These are phyloP conservation scores for Scatophagus argus DNA, from an alignment of 2,113 vertebrate genomes.

Conservation along the genomic window DNA sequence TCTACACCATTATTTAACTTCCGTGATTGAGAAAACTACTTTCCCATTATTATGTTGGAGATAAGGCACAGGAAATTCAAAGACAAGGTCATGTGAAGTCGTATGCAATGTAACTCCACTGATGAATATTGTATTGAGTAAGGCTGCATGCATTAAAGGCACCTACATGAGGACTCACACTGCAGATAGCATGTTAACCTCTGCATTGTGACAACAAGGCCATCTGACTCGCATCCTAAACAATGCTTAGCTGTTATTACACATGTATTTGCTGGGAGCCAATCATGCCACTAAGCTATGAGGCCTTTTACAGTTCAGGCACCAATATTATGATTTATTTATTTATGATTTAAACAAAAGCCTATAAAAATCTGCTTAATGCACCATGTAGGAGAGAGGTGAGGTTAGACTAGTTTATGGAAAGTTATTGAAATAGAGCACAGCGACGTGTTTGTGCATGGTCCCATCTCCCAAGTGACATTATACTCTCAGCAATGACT, in stretches of 20 bases:
- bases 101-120: background rate
- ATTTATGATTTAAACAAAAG: conserved; percentile 71
- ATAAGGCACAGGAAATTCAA: background rate
- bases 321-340: conserved; percentile 52
- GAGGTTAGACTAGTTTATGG: conserved; percentile 63
- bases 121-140: background rate
- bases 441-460: conserved; percentile 57
- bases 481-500: conserved; percentile 54
- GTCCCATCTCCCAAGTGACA: conserved; percentile 56
- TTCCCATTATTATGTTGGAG: background rate
- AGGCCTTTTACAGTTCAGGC: conserved; percentile 40
- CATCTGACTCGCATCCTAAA: background rate
- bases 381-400: conserved; percentile 36
- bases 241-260: conserved; percentile 12
- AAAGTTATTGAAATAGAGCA: conserved; percentile 73
- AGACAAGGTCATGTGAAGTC: background rate
- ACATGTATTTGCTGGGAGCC: conserved; percentile 20
- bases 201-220: conserved; percentile 12
- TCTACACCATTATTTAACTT: background rate
- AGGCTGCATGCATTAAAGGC: background rate
- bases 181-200: background rate
- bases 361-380: conserved; percentile 59
- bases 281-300: conserved; percentile 4
- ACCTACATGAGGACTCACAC: background rate
- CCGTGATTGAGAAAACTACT: background rate